Evolutionary conservation across 2,888 invertebrate genomes (phyloP).

Genomic region (Papilio elwesi): DNA sequence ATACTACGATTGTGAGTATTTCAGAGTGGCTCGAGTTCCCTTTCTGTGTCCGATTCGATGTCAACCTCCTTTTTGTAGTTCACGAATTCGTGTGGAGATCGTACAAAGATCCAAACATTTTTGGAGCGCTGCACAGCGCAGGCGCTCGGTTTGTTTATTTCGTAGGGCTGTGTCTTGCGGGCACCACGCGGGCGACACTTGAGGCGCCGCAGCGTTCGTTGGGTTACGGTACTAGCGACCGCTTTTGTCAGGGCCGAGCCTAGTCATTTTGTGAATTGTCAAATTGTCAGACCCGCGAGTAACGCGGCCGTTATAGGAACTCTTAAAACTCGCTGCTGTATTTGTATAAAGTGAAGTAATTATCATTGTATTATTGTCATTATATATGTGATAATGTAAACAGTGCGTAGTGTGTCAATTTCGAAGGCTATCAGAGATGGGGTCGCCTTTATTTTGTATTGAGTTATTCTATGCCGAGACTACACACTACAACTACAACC

Average conservation of each 20-base stretch:
- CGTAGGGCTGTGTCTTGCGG: conserved; percentile 67
- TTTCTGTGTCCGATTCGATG: conserved; percentile 73
- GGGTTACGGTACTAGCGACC: conserved; percentile 65
- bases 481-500: not conserved
- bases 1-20: conserved; percentile 68
- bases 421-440: conserved; percentile 80
- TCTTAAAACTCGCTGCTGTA: conserved; percentile 91
- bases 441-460: conserved; percentile 46
- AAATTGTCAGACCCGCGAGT: conserved; percentile 80
- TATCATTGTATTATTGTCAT: conserved; percentile 81
- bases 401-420: conserved; percentile 80
- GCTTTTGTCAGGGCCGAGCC: conserved; percentile 71
- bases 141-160: conserved; percentile 62
- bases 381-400: conserved; percentile 80
- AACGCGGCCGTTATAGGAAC: conserved; percentile 87
- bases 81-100: conserved; percentile 41
- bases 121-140: too few species aligned
- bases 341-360: conserved; percentile 87
- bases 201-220: conserved; percentile 52
- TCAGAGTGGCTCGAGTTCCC: conserved; percentile 83
- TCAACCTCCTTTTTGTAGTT: conserved; percentile 69
- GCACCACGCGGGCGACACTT: not conserved
- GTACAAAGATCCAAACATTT: conserved; percentile 50
- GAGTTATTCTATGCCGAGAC: not conserved
- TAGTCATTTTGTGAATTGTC: conserved; percentile 85